Percentiles rank a stretch among this genome's conserved stretches.
Evolutionary conservation across 1,140 invertebrate genomes (phyloP).

Genomic region (Andricus grossulariae): DNA sequence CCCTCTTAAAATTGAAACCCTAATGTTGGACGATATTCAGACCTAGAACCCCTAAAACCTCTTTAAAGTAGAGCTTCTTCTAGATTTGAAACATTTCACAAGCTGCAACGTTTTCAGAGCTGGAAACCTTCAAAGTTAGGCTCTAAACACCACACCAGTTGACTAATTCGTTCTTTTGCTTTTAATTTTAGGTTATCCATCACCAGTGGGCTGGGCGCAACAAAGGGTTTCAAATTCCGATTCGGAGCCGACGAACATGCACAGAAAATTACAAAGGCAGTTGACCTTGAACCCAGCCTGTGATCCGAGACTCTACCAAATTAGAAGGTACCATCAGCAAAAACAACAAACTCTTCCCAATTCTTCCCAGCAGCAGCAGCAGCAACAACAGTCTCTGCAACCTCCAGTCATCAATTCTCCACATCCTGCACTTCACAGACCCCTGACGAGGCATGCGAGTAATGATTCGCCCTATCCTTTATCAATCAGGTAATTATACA

Average conservation of each 20-base stretch:
- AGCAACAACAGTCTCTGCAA: slow-evolving; percentile 48
- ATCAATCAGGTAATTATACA: slow-evolving; percentile 58
- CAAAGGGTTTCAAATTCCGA: slow-evolving; percentile 63
- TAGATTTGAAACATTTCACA: no score
- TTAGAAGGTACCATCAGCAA: slow-evolving; percentile 69
- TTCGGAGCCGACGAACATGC: slow-evolving; percentile 79
- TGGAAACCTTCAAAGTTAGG: no score
- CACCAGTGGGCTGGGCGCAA: slow-evolving; percentile 59
- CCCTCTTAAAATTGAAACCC: no score
- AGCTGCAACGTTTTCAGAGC: no score
- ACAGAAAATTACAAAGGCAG: slow-evolving; percentile 88
- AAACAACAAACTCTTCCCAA: slow-evolving; percentile 48
- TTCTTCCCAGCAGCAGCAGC: slow-evolving; percentile 57
- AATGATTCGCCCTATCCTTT: slow-evolving; percentile 67
- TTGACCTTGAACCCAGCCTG: slow-evolving; percentile 87
- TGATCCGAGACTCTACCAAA: slow-evolving; percentile 82
- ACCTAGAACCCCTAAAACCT: no score
- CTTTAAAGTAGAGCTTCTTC: no score
- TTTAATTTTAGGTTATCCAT: slow-evolving; percentile 52
- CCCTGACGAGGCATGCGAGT: slow-evolving; percentile 65
- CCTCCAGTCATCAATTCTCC: slow-evolving; percentile 54
- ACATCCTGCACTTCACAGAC: slow-evolving; percentile 61
- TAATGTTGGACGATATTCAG: no score
- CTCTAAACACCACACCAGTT: no score
- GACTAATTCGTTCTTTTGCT: background rate